These are phyloP conservation scores for Halocynthia aurantium DNA, from an alignment of 23 tunicate species.

Conservation along the genomic window DNA sequence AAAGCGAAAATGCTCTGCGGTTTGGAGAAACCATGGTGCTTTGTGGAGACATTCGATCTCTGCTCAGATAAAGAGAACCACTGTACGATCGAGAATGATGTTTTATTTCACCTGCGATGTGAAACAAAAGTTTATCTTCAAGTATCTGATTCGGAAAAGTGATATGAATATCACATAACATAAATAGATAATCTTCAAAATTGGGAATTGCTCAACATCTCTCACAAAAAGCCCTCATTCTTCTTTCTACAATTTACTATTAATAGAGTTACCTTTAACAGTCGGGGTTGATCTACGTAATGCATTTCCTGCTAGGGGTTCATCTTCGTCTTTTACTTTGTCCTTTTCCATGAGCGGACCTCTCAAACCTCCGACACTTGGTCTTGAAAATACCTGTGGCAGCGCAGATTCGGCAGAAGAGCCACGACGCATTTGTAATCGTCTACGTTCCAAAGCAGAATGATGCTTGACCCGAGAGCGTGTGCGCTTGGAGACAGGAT, in stretches of 20 bases:
- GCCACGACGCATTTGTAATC: constrained; percentile 16
- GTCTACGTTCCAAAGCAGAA: constrained; percentile 1
- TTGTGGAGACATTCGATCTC: background rate
- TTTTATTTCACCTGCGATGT: background rate
- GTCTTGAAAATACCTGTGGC: background rate
- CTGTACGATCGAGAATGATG: constrained; percentile 9
- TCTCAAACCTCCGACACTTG: constrained; percentile 11
- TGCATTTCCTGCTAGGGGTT: constrained; percentile 23
- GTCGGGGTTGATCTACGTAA: constrained; percentile 3
- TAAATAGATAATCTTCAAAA: too few species aligned
- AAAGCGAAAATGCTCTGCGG: background rate
- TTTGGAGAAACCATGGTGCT: background rate
- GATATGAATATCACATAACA: too few species aligned
- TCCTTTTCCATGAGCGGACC: constrained; percentile 13
- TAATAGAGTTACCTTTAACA: too few species aligned
- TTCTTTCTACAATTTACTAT: too few species aligned
- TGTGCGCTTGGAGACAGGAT: background rate
- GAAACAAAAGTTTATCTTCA: background rate
- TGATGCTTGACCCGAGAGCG: background rate
- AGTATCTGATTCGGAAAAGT: too few species aligned
- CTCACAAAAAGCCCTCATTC: too few species aligned
- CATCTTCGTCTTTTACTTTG: background rate
- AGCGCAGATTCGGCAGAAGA: constrained; percentile 23
- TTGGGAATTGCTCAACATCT: too few species aligned
- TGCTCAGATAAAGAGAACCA: background rate